Conservation (phyloP, 2,113 vertebrate genomes). For the Prietella phreatophila region DNA sequence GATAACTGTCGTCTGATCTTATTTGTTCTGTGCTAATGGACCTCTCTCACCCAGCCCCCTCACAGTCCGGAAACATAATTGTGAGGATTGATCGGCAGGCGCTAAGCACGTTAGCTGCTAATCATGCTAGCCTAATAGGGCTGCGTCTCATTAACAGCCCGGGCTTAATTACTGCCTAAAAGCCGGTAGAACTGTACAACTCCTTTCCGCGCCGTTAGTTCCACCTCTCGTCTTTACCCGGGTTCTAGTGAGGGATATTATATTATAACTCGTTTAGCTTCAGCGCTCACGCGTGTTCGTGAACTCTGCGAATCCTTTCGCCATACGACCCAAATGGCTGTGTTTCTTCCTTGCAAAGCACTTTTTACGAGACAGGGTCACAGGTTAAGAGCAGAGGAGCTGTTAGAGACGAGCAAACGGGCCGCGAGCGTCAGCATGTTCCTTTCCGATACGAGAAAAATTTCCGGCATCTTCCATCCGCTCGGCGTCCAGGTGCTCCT, state of each 20-base stretch:
- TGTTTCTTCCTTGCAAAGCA: slow-evolving; percentile 60
- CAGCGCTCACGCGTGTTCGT: slow-evolving; percentile 11
- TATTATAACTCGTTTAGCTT: background rate
- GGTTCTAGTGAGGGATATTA: background rate
- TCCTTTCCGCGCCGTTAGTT: background rate
- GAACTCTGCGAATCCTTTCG: background rate
- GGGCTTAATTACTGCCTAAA: slow-evolving; percentile 69
- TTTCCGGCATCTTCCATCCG: slow-evolving; percentile 69
- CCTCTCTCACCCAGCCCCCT: slow-evolving; percentile 60
- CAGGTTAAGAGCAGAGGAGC: slow-evolving; percentile 68
- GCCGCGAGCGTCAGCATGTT: slow-evolving; percentile 55
- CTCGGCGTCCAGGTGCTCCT: slow-evolving; percentile 68
- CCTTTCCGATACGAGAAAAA: slow-evolving; percentile 59
- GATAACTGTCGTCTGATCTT: slow-evolving; percentile 70
- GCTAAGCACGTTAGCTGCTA: slow-evolving; percentile 67
- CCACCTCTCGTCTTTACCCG: slow-evolving; percentile 10
- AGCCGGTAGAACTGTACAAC: slow-evolving; percentile 28
- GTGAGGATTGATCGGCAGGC: slow-evolving; percentile 72
- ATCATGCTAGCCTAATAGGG: slow-evolving; percentile 63
- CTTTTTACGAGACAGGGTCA: slow-evolving; percentile 63
- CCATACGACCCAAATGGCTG: slow-evolving; percentile 45
- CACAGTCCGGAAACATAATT: slow-evolving; percentile 72
- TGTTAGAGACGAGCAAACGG: slow-evolving; percentile 42
- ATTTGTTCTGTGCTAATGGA: slow-evolving; percentile 76
- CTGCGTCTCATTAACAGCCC: slow-evolving; percentile 67